Percentiles rank a stretch among this genome's conserved stretches.
Conservation (phyloP, 2,888 invertebrate genomes). For the Tachystola acroxantha region DNA sequence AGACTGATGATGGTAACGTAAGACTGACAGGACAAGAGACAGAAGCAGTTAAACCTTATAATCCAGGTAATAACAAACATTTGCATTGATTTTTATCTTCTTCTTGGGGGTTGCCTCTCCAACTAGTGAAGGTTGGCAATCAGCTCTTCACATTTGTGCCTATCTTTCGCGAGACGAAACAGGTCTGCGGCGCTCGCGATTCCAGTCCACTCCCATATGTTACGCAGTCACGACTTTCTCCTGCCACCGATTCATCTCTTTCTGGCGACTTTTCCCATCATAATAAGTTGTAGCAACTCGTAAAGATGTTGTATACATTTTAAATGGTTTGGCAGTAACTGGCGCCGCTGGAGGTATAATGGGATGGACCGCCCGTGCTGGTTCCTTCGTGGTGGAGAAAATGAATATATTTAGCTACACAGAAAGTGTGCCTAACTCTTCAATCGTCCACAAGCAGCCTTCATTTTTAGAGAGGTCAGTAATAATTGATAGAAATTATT, state of each 20-base stretch:
- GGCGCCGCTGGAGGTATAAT: conserved; percentile 74
- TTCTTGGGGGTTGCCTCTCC: too few relatives aligned
- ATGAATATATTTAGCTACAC: conserved; percentile 80
- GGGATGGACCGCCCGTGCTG: conserved; percentile 89
- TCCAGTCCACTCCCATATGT: too few relatives aligned
- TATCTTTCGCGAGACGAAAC: too few relatives aligned
- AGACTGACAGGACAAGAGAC: conserved; percentile 61
- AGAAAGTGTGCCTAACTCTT: conserved; percentile 62
- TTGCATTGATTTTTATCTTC: not conserved
- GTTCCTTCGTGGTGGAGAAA: conserved; percentile 89
- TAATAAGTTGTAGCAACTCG: too few relatives aligned
- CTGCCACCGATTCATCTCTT: too few relatives aligned
- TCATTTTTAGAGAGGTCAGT: conserved; percentile 70
- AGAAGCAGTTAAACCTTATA: conserved; percentile 45
- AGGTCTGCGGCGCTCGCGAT: too few relatives aligned
- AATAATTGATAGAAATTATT: not conserved
- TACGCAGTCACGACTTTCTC: too few relatives aligned
- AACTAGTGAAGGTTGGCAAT: too few relatives aligned
- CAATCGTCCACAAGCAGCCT: conserved; percentile 67
- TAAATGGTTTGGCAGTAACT: conserved; percentile 34
- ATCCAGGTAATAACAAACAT: conserved; percentile 38
- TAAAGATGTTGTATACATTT: not conserved
- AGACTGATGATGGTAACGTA: conserved; percentile 77
- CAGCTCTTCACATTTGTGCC: too few relatives aligned
- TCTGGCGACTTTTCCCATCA: too few relatives aligned